Evolutionary conservation across 2,113 vertebrate species (phyloP), one percentile per base, ranked within the genome.

Genomic region (Alligator sinensis): DNA sequence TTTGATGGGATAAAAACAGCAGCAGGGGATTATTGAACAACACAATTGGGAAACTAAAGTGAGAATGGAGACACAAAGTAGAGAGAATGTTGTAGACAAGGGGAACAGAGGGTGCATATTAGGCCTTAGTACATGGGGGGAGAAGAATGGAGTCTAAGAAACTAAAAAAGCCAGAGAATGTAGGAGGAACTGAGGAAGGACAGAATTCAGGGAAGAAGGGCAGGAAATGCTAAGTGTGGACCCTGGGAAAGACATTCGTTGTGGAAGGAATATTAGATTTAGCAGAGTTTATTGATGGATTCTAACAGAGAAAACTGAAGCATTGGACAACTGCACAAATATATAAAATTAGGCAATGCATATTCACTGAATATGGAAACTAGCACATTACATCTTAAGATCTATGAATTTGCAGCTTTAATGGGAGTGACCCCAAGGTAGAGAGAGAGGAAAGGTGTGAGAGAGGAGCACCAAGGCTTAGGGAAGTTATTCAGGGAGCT

Each of bases 291-390:
- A 66, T 66, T 15, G 16, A 28, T 66, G 64, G 28, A 66, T 66
- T 68, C 30, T 7, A 17, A 68, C 14, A 8, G 77, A 87, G 57
- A 70, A 87, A 62, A 79, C 5, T 79, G 76, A 84, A 78, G 82
- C 30, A 74, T 24, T 6, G 78, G 79, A 84, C 75, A 68, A 9
- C 59, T 91, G 54, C 7, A 11, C 2, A 1, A 86, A 6, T 21
- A 74, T 92, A 64, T 76, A 91, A 88, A 91, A 91, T 92, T 61
- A 18, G 0, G 17, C 77, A 5, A 80, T 95, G 28, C 70, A 92
- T 93, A 93, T 91, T 94, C 83, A 88, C 77, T 86, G 18, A 68
- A 6, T 28, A 4, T 89, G 38, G 54, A 75, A 92, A 86, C 70
- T 54, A 77, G 47, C 60, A 91, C 80, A 75, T 77, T 61, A 96